Base-by-base conservation (phyloP, 2,113 vertebrate species). In the Romanogobio albipinnatus region DNA sequence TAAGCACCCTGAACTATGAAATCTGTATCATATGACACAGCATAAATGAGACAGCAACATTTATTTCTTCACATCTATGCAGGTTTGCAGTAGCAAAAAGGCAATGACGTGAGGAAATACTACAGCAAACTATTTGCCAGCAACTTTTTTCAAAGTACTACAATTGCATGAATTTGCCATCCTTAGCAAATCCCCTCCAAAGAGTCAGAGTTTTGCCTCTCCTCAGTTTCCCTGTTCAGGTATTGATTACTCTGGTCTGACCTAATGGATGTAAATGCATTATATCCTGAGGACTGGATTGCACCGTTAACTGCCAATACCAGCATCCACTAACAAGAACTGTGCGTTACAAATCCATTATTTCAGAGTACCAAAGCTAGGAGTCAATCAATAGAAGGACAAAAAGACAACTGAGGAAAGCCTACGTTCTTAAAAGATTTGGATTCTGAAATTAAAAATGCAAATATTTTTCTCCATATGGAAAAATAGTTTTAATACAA, bases 201-300 rank as follows among this genome's bases (percentile, higher is more conserved):
- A 79, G 19, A 13, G 51, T 26, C 10, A 43, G 56, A 4, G 47
- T 14, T 24, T 22, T 29, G 58, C 71, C 47, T 22, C 47, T 59
- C 58, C 74, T 78, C 26, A 56, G 82, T 79, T 84, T 13, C 83
- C 70, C 19, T 82, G 71, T 80, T 87, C 51, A 4, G 26, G 10
- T 82, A 90, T 88, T 13, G 84, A 88, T 86, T 76, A 33, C 14
- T 53, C 61, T 22, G 15, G 76, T 62, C 84, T 82, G 19, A 26
- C 9, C 45, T 82, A 90, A 84, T 88, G 74, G 87, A 26, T 75
- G 51, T 43, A 84, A 49, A 83, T 86, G 62, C 73, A 82, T 82
- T 81, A 77, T 74, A 82, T 84, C 71, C 78, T 45, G 71, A 79
- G 61, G 62, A 74, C 61, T 45, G 70, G 45, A 47, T 68, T 9